These are phyloP conservation scores for Trissolcus japonicus DNA, from an alignment of 2,888 invertebrate species.

Conservation along the genomic window DNA sequence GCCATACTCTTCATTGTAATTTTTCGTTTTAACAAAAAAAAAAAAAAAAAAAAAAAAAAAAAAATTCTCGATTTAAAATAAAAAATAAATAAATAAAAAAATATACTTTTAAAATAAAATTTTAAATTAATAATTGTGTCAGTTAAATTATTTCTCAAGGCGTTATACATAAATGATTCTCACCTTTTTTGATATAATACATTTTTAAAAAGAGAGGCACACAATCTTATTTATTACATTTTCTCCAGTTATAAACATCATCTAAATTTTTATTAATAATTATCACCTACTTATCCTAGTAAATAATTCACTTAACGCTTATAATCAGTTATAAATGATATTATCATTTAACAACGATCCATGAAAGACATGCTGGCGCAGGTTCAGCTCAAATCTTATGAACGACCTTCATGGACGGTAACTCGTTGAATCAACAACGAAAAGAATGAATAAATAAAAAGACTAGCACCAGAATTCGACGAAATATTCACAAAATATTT, in stretches of 20 bases:
- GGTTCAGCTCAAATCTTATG: conserved; percentile 18
- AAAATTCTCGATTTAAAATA: too few relatives aligned
- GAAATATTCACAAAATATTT: conserved; percentile 42
- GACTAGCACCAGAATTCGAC: conserved; percentile 25
- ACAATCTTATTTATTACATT: conserved; percentile 67
- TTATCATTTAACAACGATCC: conserved; percentile 29
- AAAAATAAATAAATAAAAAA: too few relatives aligned
- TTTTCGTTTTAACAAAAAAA: too few relatives aligned
- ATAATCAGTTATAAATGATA: conserved; percentile 41
- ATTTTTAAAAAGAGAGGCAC: conserved; percentile 61
- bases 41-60: too few relatives aligned
- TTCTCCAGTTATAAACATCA: conserved; percentile 60
- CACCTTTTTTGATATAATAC: not conserved
- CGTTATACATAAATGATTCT: not conserved
- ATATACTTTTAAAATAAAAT: too few relatives aligned
- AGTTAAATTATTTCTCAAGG: too few relatives aligned
- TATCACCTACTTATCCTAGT: conserved; percentile 61
- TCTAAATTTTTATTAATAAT: conserved; percentile 58
- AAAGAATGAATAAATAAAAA: not conserved
- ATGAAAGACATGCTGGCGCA: conserved; percentile 16
- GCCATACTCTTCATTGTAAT: too few relatives aligned
- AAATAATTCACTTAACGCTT: conserved; percentile 51
- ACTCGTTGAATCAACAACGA: conserved; percentile 25
- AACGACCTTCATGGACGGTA: conserved; percentile 26
- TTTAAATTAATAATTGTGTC: too few relatives aligned